Conservation (phyloP, 2,888 invertebrate species). For the Mechanitis mazaeus region DNA sequence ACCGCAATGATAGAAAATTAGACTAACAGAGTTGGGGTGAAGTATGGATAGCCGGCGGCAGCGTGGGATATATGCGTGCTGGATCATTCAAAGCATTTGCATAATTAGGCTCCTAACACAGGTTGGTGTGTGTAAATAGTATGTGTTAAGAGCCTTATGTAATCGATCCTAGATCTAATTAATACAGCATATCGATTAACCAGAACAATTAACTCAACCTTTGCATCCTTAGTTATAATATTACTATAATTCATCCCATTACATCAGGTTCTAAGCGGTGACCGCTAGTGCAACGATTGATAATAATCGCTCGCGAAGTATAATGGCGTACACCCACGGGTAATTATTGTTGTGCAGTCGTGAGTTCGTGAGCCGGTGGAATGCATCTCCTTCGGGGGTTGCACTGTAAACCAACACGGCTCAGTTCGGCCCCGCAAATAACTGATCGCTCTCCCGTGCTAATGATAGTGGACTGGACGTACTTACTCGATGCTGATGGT, state of each 20-base stretch:
- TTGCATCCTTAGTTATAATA: conserved; percentile 75
- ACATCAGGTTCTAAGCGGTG: conserved; percentile 71
- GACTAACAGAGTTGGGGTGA: conserved; percentile 71
- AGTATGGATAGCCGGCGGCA: conserved; percentile 66
- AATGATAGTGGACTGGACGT: conserved; percentile 72
- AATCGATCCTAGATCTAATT: conserved; percentile 33
- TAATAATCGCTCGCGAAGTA: conserved; percentile 76
- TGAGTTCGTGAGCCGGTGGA: conserved; percentile 75
- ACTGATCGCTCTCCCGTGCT: conserved; percentile 72
- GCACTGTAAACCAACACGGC: conserved; percentile 73
- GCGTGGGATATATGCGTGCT: conserved; percentile 48
- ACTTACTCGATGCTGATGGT: conserved; percentile 67
- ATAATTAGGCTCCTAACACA: neutral
- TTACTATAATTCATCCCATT: conserved; percentile 75
- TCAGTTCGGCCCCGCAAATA: conserved; percentile 61
- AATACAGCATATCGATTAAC: conserved; percentile 34
- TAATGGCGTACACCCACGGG: conserved; percentile 77
- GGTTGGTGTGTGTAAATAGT: neutral
- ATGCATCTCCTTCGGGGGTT: conserved; percentile 78
- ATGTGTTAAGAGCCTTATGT: too few species aligned
- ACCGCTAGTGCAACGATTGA: conserved; percentile 74
- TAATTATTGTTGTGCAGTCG: conserved; percentile 77
- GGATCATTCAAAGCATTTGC: conserved; percentile 12
- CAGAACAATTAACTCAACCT: conserved; percentile 41
- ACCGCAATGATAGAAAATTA: conserved; percentile 75